Evolutionary conservation across 2,113 vertebrate species (phyloP), one percentile per base, ranked within the genome.

Genomic region (Hippocampus barbouri): DNA sequence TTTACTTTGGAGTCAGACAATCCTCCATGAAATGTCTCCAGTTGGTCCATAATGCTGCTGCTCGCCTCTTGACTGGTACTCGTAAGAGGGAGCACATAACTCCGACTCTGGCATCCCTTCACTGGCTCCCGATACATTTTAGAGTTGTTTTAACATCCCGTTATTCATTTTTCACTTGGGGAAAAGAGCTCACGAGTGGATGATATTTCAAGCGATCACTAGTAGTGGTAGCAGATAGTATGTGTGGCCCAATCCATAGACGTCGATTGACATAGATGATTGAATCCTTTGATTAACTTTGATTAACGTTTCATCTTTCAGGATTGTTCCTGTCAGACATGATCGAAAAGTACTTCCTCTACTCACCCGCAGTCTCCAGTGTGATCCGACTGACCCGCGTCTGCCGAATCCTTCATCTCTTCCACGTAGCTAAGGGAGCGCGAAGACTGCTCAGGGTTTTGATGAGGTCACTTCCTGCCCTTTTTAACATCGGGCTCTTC

Each of bases 381-480:
- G 96, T 99, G 21, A 97, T 99, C 86, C 92, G 97, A 76, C 83
- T 99, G 85, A 96, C 96, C 0, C 93, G 97, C 65, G 98, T 98
- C 0, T 96, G 96, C 1, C 93, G 97, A 0, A 93, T 98, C 38
- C 93, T 98, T 62, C 93, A 96, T 34, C 92, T 98, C 62, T 97
- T 98, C 80, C 94, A 94, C 0, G 95, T 96, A 9, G 95, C 96
- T 0, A 98, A 98, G 81, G 97, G 97, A 69, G 98, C 98, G 83
- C 92, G 97, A n/a, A 99, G 96, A 0, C 91, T 99, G n/a, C 91
- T 98, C 38, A 98, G 98, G 0, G 96, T 96, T 9, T 89, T 98
- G 69, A 98, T 98, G 97, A 98, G 98, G 96, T 99, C 97, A 1
- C 93, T 99, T 78, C 97, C 97, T 0, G 97, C 97, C 53, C 92